Percentiles rank a stretch among this genome's conserved stretches.
Conservation (phyloP, 2,113 vertebrate species). For the Pogona vitticeps region DNA sequence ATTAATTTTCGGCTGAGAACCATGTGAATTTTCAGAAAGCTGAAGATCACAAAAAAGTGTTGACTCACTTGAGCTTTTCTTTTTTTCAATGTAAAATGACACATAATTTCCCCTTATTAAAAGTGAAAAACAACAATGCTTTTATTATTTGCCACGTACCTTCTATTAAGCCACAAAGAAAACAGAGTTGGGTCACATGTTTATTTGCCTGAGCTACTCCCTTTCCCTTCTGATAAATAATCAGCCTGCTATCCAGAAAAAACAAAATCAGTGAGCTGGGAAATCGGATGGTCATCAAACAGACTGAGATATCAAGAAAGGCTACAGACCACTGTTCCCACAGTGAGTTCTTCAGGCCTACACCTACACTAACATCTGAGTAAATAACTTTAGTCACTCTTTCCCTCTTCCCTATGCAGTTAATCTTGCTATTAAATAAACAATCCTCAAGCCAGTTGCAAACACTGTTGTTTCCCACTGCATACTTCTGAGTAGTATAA, state of each 20-base stretch:
- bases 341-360: constrained; percentile 86
- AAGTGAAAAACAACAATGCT: constrained; percentile 88
- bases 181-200: constrained; percentile 92
- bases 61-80: constrained; percentile 60
- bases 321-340: constrained; percentile 88
- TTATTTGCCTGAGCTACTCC: constrained; percentile 93
- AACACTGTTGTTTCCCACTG: constrained; percentile 63
- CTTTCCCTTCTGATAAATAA: constrained; percentile 98
- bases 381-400: constrained; percentile 96
- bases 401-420: constrained; percentile 92
- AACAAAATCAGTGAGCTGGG: constrained; percentile 88
- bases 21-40: constrained; percentile 56
- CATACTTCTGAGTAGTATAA: constrained; percentile 76
- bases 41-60: constrained; percentile 64
- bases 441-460: constrained; percentile 82
- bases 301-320: constrained; percentile 90
- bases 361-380: constrained; percentile 98
- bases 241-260: constrained; percentile 97
- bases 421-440: constrained; percentile 95
- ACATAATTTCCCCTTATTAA: constrained; percentile 80
- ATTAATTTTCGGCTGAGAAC: constrained; percentile 61
- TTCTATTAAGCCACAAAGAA: constrained; percentile 94
- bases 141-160: constrained; percentile 87
- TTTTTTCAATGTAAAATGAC: constrained; percentile 53
- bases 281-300: constrained; percentile 88